These are phyloP conservation scores for Ophonus ardosiacus DNA, from an alignment of 2,888 invertebrate genomes.

Conservation along the genomic window DNA sequence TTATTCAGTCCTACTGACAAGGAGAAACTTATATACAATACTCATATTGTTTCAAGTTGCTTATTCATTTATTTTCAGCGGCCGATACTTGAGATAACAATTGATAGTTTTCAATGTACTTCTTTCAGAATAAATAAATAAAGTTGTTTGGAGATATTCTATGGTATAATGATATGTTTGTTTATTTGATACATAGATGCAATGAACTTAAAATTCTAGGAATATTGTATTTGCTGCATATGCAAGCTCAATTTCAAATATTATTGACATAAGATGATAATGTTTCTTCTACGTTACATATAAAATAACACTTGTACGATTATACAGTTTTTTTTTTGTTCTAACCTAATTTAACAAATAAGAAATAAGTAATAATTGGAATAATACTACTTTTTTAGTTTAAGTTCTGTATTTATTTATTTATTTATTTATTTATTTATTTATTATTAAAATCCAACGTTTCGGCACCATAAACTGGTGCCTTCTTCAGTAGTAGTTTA, in stretches of 20 bases:
- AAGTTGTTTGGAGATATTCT: not conserved
- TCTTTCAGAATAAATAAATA: slow-evolving; percentile 41
- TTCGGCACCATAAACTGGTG: too few species aligned
- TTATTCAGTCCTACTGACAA: slow-evolving; percentile 42
- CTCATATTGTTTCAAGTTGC: slow-evolving; percentile 15
- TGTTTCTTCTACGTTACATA: not conserved
- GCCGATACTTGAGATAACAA: slow-evolving; percentile 38
- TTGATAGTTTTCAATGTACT: slow-evolving; percentile 47
- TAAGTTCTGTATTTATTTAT: too few species aligned
- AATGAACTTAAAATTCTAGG: slow-evolving; percentile 10
- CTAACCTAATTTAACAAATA: too few species aligned
- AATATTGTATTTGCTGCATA: not conserved
- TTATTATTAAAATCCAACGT: too few species aligned
- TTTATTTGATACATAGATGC: slow-evolving; percentile 22
- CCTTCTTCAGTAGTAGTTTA: too few species aligned
- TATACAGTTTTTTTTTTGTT: too few species aligned
- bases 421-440: too few species aligned
- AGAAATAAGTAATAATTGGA: too few species aligned
- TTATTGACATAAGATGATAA: not conserved
- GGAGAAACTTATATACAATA: slow-evolving; percentile 37
- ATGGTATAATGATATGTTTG: slow-evolving; percentile 22
- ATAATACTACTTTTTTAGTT: too few species aligned
- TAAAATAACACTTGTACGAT: too few species aligned
- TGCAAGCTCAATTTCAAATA: not conserved
- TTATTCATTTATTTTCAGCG: slow-evolving; percentile 38